A percentile compares a stretch with the other conserved stretches of the same genome.
These are phyloP conservation scores for Pelecanus crispus DNA, from an alignment of 2,113 vertebrate genomes.

Conservation along the genomic window DNA sequence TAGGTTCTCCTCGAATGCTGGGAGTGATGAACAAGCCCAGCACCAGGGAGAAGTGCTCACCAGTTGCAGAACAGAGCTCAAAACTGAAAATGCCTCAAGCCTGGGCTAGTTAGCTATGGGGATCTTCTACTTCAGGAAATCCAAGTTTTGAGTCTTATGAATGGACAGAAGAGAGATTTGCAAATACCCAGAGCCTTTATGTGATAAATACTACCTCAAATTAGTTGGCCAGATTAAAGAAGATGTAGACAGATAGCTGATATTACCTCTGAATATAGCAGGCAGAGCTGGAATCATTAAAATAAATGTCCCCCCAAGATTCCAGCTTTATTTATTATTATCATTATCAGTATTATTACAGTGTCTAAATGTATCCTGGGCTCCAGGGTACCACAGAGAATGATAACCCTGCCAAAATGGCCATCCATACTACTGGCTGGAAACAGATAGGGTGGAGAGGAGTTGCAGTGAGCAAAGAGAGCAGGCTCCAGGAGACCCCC, in stretches of 20 bases:
- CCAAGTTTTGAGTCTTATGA: background rate
- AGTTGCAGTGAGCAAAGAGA: background rate
- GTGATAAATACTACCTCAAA: constrained; percentile 56
- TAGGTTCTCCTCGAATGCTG: background rate
- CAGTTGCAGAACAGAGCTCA: background rate
- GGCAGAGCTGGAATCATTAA: constrained; percentile 48
- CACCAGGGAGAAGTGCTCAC: background rate
- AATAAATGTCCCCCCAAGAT: constrained; percentile 57
- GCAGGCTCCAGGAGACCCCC: background rate
- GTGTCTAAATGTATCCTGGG: constrained; percentile 29
- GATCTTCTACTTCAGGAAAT: background rate
- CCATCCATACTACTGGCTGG: constrained; percentile 3
- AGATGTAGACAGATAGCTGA: constrained; percentile 16
- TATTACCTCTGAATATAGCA: constrained; percentile 33
- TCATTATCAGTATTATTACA: constrained; percentile 40
- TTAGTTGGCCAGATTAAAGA: constrained; percentile 56
- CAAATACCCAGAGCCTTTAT: constrained; percentile 5
- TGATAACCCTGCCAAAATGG: constrained; percentile 33
- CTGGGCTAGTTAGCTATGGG: background rate
- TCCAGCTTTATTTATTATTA: constrained; percentile 60
- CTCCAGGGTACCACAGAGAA: constrained; percentile 37
- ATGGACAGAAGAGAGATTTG: background rate
- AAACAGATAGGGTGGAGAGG: background rate
- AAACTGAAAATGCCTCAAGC: background rate
- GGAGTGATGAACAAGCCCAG: background rate